Percentiles rank a stretch among this genome's conserved stretches.
Evolutionary conservation across 2,113 vertebrate genomes (phyloP).

Genomic region (Varanus salvator): DNA sequence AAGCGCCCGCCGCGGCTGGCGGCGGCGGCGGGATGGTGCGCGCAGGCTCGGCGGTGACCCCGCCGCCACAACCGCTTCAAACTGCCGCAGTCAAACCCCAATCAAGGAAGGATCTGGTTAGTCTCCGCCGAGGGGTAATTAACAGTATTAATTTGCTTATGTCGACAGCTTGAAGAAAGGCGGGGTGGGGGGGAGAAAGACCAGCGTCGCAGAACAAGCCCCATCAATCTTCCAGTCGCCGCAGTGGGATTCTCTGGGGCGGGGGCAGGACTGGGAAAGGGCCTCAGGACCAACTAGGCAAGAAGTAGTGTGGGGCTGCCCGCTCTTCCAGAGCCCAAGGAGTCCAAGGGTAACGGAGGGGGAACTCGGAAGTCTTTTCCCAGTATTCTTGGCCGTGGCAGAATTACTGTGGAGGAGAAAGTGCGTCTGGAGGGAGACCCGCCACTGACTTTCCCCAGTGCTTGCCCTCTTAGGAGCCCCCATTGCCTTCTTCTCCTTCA

Average conservation of each 20-base stretch:
- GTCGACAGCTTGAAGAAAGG: conserved; percentile 57
- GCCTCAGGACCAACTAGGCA: neutral
- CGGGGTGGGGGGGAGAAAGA: neutral
- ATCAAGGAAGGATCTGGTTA: conserved; percentile 63
- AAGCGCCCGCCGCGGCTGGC: too few relatives aligned
- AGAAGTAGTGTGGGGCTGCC: too few relatives aligned
- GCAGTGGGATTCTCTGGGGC: neutral
- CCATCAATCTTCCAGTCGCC: conserved; percentile 71
- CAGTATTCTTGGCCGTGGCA: too few relatives aligned
- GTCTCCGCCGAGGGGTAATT: conserved; percentile 63
- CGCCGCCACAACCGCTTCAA: conserved; percentile 1
- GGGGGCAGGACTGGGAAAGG: neutral
- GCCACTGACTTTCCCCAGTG: too few relatives aligned
- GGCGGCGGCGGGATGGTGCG: neutral
- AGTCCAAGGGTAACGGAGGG: too few relatives aligned
- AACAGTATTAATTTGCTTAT: conserved; percentile 68
- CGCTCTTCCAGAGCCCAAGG: too few relatives aligned
- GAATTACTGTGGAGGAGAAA: too few relatives aligned
- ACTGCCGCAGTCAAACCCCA: conserved; percentile 36
- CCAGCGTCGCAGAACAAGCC: conserved; percentile 64
- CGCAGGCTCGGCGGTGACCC: neutral
- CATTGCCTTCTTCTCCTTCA: too few relatives aligned
- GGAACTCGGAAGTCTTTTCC: too few relatives aligned
- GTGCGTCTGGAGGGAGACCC: too few relatives aligned
- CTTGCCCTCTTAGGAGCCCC: too few relatives aligned